These are phyloP conservation scores for Tryphoninae sp. DNA, from an alignment of 2,888 invertebrate genomes.

Conservation along the genomic window DNA sequence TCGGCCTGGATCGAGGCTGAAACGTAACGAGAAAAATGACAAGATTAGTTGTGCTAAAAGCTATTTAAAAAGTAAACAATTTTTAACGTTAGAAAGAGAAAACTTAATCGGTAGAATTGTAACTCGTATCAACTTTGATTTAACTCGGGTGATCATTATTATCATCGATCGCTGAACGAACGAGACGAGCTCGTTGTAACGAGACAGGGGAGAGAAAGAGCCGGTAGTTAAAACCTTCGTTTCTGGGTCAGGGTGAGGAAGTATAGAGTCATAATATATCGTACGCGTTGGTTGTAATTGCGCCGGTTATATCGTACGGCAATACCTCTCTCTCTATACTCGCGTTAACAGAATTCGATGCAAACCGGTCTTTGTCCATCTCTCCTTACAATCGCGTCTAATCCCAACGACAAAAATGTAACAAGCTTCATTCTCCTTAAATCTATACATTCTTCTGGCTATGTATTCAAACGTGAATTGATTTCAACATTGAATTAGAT, in stretches of 20 bases:
- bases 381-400: not conserved
- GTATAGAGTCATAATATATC: conserved; percentile 29
- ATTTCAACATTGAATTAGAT: too few species aligned
- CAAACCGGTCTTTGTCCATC: not conserved
- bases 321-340: not conserved
- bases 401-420: not conserved
- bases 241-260: conserved; percentile 57
- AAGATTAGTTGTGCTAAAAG: conserved; percentile 23
- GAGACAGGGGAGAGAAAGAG: conserved; percentile 18
- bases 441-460: too few species aligned
- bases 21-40: conserved; percentile 49
- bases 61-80: not conserved
- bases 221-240: conserved; percentile 43
- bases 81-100: not conserved
- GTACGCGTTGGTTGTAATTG: conserved; percentile 26
- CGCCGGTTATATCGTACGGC: not conserved
- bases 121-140: not conserved
- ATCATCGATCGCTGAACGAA: conserved; percentile 45
- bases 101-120: not conserved
- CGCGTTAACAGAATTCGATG: not conserved
- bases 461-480: too few species aligned
- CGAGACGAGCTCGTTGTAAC: conserved; percentile 31
- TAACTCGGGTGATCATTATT: conserved; percentile 11
- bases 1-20: conserved; percentile 71
- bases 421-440: not conserved